Evolutionary conservation across 2,113 vertebrate species (phyloP).

Genomic region (Triplophysa dalaica): DNA sequence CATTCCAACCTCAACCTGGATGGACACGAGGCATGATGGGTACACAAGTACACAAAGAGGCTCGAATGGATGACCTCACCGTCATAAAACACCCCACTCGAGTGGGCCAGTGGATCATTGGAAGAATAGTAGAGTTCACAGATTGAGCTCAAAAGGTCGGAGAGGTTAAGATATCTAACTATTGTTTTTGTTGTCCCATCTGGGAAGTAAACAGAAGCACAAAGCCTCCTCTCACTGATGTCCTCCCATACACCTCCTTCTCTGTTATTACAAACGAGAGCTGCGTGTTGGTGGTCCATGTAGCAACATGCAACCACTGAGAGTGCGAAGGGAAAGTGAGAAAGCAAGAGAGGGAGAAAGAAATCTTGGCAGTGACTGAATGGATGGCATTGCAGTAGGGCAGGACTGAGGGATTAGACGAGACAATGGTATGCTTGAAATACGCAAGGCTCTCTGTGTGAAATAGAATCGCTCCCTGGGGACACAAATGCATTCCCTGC

Average conservation of each 20-base stretch:
- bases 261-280: conserved; percentile 30
- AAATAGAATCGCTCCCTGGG: conserved; percentile 57
- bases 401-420: conserved; percentile 57
- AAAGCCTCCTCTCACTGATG: not conserved
- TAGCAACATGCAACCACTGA: conserved; percentile 32
- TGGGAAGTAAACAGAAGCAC: conserved; percentile 14
- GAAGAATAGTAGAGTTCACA: conserved; percentile 40
- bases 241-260: not conserved
- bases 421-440: conserved; percentile 57
- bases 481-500: conserved; percentile 36
- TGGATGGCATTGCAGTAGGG: conserved; percentile 29
- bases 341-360: not conserved
- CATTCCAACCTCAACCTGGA: conserved; percentile 4
- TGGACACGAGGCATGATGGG: not conserved
- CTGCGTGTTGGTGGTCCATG: conserved; percentile 36
- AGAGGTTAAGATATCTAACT: conserved; percentile 46
- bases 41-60: conserved; percentile 21
- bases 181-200: conserved; percentile 31
- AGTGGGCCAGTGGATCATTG: not conserved
- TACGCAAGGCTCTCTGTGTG: conserved; percentile 54
- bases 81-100: conserved; percentile 24
- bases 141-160: conserved; percentile 34
- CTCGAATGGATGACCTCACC: not conserved
- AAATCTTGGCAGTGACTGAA: conserved; percentile 20
- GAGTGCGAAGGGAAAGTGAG: not conserved